Evolutionary conservation across 2,797 vertebrate species (phyloP).

Genomic region (Rhabdomys pumilio): DNA sequence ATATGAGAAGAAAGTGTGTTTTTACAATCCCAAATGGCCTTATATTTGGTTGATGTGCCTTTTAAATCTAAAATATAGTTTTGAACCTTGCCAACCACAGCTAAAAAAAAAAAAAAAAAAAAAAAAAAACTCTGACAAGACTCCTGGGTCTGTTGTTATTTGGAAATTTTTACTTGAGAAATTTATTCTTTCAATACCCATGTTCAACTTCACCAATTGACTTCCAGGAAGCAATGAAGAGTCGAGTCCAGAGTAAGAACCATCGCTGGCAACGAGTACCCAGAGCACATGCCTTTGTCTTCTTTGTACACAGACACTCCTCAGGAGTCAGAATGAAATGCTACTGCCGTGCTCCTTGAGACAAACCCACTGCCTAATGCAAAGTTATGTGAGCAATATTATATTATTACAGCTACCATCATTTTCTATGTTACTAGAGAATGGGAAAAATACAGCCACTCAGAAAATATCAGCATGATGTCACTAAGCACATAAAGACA

Average conservation of each 20-base stretch:
- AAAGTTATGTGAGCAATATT: conserved; percentile 36
- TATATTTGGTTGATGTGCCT: not conserved
- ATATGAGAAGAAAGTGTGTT: not conserved
- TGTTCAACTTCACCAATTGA: conserved; percentile 14
- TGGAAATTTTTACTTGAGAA: not conserved
- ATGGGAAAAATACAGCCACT: not conserved
- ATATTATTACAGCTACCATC: conserved; percentile 24
- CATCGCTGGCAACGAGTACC: rapidly evolving
- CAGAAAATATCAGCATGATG: not conserved
- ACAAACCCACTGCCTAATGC: not conserved
- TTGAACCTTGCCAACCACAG: not conserved
- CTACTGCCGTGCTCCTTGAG: conserved; percentile 39
- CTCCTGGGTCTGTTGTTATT: not conserved
- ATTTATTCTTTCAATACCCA: not conserved
- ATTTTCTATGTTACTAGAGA: conserved; percentile 44
- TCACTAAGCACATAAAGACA: not conserved
- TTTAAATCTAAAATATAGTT: not conserved
- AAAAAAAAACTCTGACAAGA: not conserved
- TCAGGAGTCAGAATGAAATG: not conserved
- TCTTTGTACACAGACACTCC: not conserved
- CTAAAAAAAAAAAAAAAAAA: no score
- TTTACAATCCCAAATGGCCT: not conserved
- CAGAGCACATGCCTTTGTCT: not conserved
- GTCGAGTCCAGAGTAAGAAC: not conserved
- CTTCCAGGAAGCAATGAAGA: not conserved